A percentile compares a stretch with the other conserved stretches of the same genome.
These are phyloP conservation scores for Notodonta dromedarius DNA, from an alignment of 2,888 invertebrate genomes.

Conservation along the genomic window DNA sequence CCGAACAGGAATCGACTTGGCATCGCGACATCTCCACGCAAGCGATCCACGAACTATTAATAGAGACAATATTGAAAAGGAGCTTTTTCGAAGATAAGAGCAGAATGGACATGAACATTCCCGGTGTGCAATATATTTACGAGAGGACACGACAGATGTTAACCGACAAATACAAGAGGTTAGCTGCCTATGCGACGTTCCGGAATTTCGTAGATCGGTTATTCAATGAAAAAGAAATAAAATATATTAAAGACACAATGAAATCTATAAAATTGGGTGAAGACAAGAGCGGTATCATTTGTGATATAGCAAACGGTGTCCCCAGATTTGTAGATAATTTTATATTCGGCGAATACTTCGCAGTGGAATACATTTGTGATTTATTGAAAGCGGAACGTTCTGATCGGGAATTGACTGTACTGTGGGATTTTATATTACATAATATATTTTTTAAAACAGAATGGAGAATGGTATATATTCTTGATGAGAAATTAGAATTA, in stretches of 20 bases:
- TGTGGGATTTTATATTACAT: neutral
- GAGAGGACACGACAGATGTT: slow-evolving; percentile 12
- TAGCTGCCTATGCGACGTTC: slow-evolving; percentile 14
- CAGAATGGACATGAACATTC: slow-evolving; percentile 11
- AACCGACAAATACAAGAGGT: slow-evolving; percentile 13
- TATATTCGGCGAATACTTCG: slow-evolving; percentile 18
- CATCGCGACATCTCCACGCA: slow-evolving; percentile 11
- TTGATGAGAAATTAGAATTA: neutral
- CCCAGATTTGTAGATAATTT: slow-evolving; percentile 14
- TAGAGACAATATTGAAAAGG: slow-evolving; percentile 13
- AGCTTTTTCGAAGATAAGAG: slow-evolving; percentile 14
- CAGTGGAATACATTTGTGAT: slow-evolving; percentile 12
- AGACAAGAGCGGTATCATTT: slow-evolving; percentile 15
- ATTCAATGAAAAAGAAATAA: slow-evolving; percentile 1
- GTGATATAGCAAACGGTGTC: slow-evolving; percentile 8
- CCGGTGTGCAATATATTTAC: slow-evolving; percentile 8
- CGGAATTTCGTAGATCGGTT: neutral
- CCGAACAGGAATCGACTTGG: slow-evolving; percentile 4
- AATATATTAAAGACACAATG: slow-evolving; percentile 9
- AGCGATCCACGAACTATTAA: slow-evolving; percentile 11
- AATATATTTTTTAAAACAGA: neutral
- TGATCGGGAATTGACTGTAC: neutral
- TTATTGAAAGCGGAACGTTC: slow-evolving; percentile 10
- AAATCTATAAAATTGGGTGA: slow-evolving; percentile 11
- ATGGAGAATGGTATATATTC: neutral